Evolutionary conservation across 2,113 vertebrate genomes (phyloP).

Genomic region (Asarcornis scutulata): DNA sequence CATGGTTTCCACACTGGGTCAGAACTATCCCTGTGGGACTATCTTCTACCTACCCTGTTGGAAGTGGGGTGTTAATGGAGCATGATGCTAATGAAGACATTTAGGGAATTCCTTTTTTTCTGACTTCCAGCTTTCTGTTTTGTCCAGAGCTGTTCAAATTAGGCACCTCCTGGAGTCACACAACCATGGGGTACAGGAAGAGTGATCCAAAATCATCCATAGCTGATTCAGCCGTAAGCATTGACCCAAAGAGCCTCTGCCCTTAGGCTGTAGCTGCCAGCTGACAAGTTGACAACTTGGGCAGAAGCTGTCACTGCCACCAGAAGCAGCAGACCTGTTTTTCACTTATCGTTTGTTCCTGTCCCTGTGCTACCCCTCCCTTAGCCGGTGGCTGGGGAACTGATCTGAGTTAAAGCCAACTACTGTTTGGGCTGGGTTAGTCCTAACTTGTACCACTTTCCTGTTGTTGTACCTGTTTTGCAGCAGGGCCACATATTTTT

Average conservation of each 20-base stretch:
- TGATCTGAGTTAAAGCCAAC: constrained; percentile 17
- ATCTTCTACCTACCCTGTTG: neutral
- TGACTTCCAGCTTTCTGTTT: neutral
- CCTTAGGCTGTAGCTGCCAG: neutral
- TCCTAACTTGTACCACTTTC: neutral
- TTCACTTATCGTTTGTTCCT: constrained; percentile 21
- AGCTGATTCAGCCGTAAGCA: neutral
- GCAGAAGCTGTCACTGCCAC: neutral
- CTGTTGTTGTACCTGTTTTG: neutral
- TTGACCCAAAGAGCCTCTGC: neutral
- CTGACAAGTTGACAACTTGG: neutral
- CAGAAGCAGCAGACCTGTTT: constrained; percentile 2
- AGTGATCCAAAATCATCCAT: rapidly evolving
- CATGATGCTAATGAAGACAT: rapidly evolving
- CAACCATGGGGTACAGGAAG: neutral
- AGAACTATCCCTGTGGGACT: neutral
- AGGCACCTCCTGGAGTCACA: neutral
- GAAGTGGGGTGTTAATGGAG: neutral
- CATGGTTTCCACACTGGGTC: neutral
- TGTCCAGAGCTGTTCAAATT: neutral
- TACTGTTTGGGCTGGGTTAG: neutral
- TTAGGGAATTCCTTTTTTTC: neutral
- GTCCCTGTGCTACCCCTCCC: constrained; percentile 18
- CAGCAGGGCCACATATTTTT: neutral
- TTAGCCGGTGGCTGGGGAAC: constrained; percentile 7